Conservation (phyloP, 2,797 vertebrate species). For the Tinamus major region DNA sequence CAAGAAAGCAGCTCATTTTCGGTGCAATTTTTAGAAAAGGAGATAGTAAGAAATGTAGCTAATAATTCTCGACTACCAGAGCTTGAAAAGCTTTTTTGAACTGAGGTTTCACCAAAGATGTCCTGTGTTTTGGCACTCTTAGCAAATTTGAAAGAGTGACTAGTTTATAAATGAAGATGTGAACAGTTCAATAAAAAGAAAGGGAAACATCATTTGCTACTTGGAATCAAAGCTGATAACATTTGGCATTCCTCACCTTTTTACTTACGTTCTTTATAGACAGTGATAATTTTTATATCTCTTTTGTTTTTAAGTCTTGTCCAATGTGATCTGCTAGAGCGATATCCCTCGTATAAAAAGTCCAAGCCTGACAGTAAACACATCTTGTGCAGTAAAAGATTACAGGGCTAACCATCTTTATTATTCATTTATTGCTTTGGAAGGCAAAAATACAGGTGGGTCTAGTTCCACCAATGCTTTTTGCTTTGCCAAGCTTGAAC, state of each 20-base stretch:
- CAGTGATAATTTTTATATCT: not conserved
- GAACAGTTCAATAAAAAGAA: not conserved
- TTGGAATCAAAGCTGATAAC: not conserved
- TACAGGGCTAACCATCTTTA: not conserved
- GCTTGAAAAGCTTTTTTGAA: not conserved
- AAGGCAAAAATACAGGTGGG: conserved; percentile 11
- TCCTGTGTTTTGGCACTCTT: not conserved
- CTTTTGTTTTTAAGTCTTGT: conserved; percentile 3
- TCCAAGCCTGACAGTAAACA: not conserved
- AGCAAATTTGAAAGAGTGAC: not conserved
- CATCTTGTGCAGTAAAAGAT: not conserved
- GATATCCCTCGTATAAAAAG: not conserved
- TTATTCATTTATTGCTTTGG: not conserved
- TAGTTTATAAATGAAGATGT: not conserved
- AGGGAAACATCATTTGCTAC: not conserved
- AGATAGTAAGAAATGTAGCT: not conserved
- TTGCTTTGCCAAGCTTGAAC: not conserved
- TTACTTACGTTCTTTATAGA: not conserved
- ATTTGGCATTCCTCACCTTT: not conserved
- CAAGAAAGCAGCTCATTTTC: not conserved
- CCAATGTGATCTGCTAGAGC: not conserved
- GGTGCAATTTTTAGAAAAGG: not conserved
- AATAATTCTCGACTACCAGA: not conserved
- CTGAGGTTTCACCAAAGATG: not conserved
- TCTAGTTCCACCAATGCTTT: not conserved